Percentiles rank a stretch among this genome's conserved stretches.
Conservation (phyloP, 2,888 invertebrate species). For the Thelaira solivaga region DNA sequence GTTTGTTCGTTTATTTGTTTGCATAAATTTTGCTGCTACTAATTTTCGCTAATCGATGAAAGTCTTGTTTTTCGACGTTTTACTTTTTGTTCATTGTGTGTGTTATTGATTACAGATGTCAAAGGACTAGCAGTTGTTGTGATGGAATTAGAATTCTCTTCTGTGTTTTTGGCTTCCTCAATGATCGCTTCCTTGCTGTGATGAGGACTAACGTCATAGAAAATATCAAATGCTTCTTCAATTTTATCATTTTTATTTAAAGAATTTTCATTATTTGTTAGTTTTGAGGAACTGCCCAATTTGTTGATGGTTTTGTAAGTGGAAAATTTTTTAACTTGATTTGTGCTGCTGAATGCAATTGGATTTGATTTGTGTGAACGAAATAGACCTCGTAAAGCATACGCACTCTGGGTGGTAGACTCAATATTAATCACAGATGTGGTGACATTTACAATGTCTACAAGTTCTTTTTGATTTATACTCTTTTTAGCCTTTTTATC, state of each 20-base stretch:
- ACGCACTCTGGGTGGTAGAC: conserved; percentile 64
- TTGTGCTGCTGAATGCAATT: not conserved
- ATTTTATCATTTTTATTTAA: conserved; percentile 65
- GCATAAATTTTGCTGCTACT: no score
- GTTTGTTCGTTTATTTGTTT: no score
- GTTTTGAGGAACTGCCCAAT: not conserved
- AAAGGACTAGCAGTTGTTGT: not conserved
- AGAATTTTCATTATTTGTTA: not conserved
- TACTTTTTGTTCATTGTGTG: no score
- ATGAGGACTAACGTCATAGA: conserved; percentile 68
- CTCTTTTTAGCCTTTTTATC: not conserved
- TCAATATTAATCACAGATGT: conserved; percentile 21
- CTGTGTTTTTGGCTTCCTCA: not conserved
- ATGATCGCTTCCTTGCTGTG: conserved; percentile 59
- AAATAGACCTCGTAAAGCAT: conserved; percentile 70
- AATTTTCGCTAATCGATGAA: not conserved
- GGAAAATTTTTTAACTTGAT: conserved; percentile 32
- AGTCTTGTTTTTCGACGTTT: not conserved
- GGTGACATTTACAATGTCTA: not conserved
- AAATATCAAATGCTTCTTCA: conserved; percentile 69
- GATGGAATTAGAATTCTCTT: not conserved
- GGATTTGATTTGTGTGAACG: conserved; percentile 24
- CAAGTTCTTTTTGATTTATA: not conserved
- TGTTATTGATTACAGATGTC: no score
- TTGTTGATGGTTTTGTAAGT: conserved; percentile 32